Conservation (phyloP, 2,113 vertebrate species). For the Chinchilla lanigera region DNA sequence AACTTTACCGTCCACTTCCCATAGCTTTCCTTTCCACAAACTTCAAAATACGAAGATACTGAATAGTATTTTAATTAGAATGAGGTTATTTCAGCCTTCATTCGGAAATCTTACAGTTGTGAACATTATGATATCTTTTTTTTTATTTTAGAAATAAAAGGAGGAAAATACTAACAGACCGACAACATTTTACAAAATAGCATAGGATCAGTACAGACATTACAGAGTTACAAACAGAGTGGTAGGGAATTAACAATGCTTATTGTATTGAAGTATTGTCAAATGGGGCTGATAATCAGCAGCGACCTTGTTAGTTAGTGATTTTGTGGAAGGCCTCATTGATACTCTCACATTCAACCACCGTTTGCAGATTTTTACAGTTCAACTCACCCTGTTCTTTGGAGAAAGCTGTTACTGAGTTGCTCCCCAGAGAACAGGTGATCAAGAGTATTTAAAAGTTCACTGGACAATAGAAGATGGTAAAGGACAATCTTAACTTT, state of each 20-base stretch:
- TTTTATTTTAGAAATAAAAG: too few species aligned
- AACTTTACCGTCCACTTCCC: background rate
- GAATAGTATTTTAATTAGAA: background rate
- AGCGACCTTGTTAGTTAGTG: background rate
- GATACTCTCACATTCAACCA: background rate
- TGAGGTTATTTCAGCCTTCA: background rate
- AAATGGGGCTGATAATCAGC: background rate
- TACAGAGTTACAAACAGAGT: too few species aligned
- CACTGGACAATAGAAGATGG: background rate
- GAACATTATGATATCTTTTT: background rate
- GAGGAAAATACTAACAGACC: too few species aligned
- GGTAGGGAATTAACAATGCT: too few species aligned
- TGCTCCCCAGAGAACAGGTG: background rate
- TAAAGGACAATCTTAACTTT: background rate
- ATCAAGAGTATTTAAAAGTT: constrained; percentile 43
- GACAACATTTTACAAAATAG: too few species aligned
- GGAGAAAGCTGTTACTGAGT: background rate
- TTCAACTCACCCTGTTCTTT: background rate
- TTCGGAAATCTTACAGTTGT: background rate
- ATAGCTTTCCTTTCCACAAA: background rate
- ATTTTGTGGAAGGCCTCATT: background rate
- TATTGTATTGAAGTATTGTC: background rate
- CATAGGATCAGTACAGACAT: too few species aligned
- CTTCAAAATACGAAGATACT: background rate
- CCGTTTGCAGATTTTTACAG: background rate